phyloP scores from a whole-genome alignment of 1,140 invertebrate genomes.

The Atta cephalotes region DNA sequence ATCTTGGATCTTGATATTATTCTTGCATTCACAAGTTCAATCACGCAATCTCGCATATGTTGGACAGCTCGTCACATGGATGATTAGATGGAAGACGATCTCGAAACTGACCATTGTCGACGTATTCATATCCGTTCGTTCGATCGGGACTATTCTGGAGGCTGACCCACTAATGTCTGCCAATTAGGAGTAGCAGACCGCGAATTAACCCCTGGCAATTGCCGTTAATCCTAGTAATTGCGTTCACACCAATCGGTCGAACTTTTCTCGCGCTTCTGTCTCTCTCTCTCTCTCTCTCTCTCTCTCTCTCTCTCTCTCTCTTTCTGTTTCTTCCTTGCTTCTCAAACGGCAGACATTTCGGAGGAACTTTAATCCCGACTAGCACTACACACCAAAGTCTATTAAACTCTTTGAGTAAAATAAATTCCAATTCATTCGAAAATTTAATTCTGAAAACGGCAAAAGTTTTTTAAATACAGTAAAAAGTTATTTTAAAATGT shows the following conservation, averaged over 20 bases:
- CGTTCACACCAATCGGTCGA: slow-evolving; percentile 78
- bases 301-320: neutral
- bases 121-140: slow-evolving; percentile 72
- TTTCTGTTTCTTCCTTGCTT: neutral
- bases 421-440: slow-evolving; percentile 8
- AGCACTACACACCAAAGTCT: neutral
- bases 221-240: slow-evolving; percentile 82
- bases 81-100: slow-evolving; percentile 62
- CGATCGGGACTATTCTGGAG: slow-evolving; percentile 27
- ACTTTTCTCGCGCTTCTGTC: slow-evolving; percentile 73
- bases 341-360: neutral
- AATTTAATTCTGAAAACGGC: slow-evolving; percentile 9
- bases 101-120: slow-evolving; percentile 35
- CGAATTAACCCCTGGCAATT: slow-evolving; percentile 83
- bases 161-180: slow-evolving; percentile 78
- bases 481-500: neutral
- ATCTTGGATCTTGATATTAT: slow-evolving; percentile 13
- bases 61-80: slow-evolving; percentile 11
- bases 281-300: neutral
- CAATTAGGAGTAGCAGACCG: slow-evolving; percentile 81
- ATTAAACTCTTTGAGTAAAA: slow-evolving; percentile 20
- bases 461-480: slow-evolving; percentile 2
- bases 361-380: slow-evolving; percentile 22
- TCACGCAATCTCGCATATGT: neutral
- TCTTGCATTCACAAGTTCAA: neutral